Percentiles rank a stretch among this genome's conserved stretches.
These are phyloP conservation scores for Mionectes macconnelli DNA, from an alignment of 2,113 vertebrate species.

Conservation along the genomic window DNA sequence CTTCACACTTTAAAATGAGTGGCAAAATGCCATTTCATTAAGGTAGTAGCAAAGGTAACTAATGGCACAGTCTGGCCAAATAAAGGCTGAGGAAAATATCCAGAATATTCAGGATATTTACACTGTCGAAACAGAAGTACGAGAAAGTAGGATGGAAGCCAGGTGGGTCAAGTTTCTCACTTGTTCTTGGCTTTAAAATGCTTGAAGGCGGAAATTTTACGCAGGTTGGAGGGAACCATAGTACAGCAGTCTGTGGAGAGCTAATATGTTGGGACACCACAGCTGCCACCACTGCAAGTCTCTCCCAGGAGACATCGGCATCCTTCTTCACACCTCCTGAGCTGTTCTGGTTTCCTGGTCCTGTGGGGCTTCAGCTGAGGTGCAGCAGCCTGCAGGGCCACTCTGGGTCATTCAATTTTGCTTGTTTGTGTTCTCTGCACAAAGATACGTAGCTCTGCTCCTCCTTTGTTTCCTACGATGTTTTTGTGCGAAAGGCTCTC, in stretches of 20 bases:
- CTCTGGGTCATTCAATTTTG: not conserved
- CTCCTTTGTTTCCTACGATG: not conserved
- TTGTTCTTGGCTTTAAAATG: not conserved
- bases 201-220: not conserved
- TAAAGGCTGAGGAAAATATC: not conserved
- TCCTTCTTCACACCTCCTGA: not conserved
- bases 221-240: not conserved
- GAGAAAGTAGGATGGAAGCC: not conserved
- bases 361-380: not conserved
- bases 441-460: not conserved
- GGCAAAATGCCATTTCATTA: not conserved
- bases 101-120: not conserved
- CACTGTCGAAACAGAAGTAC: not conserved
- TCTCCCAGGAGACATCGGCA: not conserved
- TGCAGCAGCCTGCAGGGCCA: not conserved
- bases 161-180: not conserved
- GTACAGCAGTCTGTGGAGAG: not conserved
- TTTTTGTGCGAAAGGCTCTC: not conserved
- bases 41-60: not conserved
- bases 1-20: not conserved
- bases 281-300: accelerated
- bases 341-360: not conserved
- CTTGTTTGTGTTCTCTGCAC: not conserved
- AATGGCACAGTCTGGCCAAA: not conserved
- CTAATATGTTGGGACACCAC: not conserved